These are phyloP conservation scores for Rhodinocichla rosea DNA, from an alignment of 2,113 vertebrate species.

Conservation along the genomic window DNA sequence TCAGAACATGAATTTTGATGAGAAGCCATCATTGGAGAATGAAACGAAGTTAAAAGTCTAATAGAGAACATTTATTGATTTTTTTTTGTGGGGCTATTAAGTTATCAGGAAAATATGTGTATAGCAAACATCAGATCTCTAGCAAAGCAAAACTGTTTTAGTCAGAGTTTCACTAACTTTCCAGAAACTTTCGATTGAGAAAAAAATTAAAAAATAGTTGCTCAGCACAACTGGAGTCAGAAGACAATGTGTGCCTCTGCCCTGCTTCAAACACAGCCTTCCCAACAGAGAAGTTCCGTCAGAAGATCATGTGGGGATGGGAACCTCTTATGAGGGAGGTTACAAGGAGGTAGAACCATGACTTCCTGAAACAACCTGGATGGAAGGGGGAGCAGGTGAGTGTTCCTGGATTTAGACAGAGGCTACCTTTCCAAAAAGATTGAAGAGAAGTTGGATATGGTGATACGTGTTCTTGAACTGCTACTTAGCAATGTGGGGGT, in stretches of 20 bases:
- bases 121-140: neutral
- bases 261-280: neutral
- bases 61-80: neutral
- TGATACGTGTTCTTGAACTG: neutral
- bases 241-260: rapidly evolving
- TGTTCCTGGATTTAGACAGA: neutral
- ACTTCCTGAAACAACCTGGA: neutral
- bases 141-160: neutral
- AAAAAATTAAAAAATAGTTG: rapidly evolving
- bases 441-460: neutral
- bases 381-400: neutral
- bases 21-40: neutral
- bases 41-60: neutral
- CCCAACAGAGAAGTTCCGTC: neutral
- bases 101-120: neutral
- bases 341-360: neutral
- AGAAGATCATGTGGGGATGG: neutral
- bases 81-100: neutral
- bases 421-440: neutral
- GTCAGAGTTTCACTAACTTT: neutral
- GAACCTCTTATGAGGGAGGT: neutral
- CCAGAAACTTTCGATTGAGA: neutral
- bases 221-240: neutral
- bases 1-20: neutral
- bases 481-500: neutral